Conservation (phyloP, 2,797 vertebrate species). For the Eulemur rubriventer region DNA sequence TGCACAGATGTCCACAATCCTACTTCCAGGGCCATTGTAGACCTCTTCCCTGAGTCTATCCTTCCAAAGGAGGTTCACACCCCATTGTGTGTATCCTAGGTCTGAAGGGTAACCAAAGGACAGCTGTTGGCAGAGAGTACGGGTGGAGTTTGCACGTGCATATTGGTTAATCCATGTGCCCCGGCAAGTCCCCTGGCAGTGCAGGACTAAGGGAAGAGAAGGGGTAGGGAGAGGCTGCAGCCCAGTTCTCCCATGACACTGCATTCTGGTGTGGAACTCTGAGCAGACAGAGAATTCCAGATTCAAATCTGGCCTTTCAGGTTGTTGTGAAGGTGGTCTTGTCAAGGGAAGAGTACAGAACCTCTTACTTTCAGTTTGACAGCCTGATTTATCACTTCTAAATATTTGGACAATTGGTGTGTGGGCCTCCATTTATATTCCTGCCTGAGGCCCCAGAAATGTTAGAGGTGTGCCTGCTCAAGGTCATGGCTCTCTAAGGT, state of each 20-base stretch:
- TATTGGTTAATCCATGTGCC: neutral
- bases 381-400: neutral
- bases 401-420: neutral
- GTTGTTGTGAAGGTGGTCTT: neutral
- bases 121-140: neutral
- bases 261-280: neutral
- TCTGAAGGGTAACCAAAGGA: neutral
- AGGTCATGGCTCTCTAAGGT: neutral
- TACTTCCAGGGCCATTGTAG: neutral
- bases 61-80: neutral
- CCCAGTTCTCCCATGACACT: neutral
- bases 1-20: neutral
- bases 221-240: rapidly evolving
- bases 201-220: neutral
- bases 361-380: neutral
- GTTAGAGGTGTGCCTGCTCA: neutral
- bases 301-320: neutral
- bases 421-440: neutral
- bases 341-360: neutral
- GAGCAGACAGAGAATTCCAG: neutral
- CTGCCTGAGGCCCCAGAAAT: neutral
- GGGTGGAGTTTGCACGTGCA: neutral
- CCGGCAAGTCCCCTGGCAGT: neutral
- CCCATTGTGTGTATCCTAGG: neutral
- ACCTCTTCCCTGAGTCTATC: neutral